Evolutionary conservation across 2,888 invertebrate species (phyloP), one percentile per base, ranked within the genome.

Genomic region (Cepaea hortensis): DNA sequence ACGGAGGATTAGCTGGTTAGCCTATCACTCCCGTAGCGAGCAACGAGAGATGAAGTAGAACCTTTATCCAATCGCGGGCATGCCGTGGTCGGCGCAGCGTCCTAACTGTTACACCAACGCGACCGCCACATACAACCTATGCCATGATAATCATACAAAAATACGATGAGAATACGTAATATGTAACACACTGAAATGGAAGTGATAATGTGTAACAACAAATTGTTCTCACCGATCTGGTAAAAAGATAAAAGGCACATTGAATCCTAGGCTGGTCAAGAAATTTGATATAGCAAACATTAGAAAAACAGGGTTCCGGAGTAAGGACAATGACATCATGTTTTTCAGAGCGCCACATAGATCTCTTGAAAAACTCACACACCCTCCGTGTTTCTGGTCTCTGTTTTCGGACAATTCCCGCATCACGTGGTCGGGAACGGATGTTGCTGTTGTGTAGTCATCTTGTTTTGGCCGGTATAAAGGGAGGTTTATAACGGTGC

Each of bases 201-300:
- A n/a, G 13, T 68, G n/a, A 68, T n/a, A 35, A 75, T 6, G 23
- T 7, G 35, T 35, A 46, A 7, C 11, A 55, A 15, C 35, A 20
- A 5, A 75, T 9, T 75, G 18, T 55, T 62, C 87, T 81, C 20
- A 87, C 87, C 87, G 91, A 90, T 95, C 95, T 48, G 98, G 97
- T 85, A 98, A 95, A 92, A 97, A 99, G 95, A 97, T 96, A 94
- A 97, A 99, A 0, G 99, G 99, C 48, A 99, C 97, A 94, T 98
- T 99, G 95, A 99, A 90, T 15, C 90, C 91, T 48, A 90, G 88
- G 72, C 89, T 90, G 20, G 90, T 88, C 15, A 91, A 85, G 79
- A 89, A 88, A 35, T 89, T 88, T 48, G 91, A 90, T n/a, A 90
- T 70, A 48, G 87, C 87, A 82, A 90, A 90, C 87, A 89, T 87